Base-by-base conservation (phyloP, 2,797 vertebrate species). In the Sebastes variabilis region DNA sequence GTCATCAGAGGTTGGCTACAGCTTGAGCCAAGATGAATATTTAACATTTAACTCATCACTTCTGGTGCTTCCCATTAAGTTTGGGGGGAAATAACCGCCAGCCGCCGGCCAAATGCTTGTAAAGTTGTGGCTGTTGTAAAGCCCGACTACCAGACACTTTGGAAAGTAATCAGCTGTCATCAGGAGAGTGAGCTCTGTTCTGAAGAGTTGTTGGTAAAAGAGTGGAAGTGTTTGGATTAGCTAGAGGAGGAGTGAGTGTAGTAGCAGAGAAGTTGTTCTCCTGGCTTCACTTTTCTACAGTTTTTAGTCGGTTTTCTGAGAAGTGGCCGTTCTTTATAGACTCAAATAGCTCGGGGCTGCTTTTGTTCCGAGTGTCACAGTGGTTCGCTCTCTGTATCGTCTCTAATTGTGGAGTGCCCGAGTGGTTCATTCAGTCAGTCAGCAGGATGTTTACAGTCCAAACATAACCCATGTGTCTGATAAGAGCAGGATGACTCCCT, bases 401-500 rank as follows among this genome's bases (percentile, higher is more conserved):
- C 73, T 83, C 34, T 67, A 32, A 59, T 60, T 71, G 72, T 77
- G 75, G 36, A 80, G 66, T 2, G 18, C 22, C 13, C 27, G 66
- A 78, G 78, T 13, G 76, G 65, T 86, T 91, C 16, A 38, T 75
- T 88, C 49, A 86, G 82, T 79, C 82, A 25, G 82, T 86, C 66
- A 34, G 75, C 88, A 90, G 91, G 86, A 92, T 89, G 88, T 95
- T 95, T 94, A 91, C 90, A 81, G 84, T 90, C 88, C 81, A 90
- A 91, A 93, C 89, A 90, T 66, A 78, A 88, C 79, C 81, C 46
- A 27, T 8, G 74, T 25, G 81, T 72, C 77, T 84, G 89, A 92
- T 90, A 87, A 88, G 90, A 91, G 81, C 80, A 79, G 82, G 88
- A 91, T 8, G 29, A 22, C 82, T 86, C 81, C 87, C 83, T 83